These are phyloP conservation scores for Falco peregrinus DNA, from an alignment of 2,797 vertebrate species.

Conservation along the genomic window DNA sequence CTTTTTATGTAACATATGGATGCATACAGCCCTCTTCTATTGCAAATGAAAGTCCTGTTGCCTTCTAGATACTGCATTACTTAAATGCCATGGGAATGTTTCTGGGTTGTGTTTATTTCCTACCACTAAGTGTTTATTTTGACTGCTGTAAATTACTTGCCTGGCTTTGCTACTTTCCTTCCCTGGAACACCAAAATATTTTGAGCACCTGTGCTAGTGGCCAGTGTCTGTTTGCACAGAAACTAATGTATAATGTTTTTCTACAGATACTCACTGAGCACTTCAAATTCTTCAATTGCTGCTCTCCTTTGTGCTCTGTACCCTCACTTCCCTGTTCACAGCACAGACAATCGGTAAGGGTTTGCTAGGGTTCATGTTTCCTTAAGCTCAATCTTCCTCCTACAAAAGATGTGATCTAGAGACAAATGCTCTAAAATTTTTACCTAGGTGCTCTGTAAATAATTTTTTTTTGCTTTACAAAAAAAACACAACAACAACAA, in stretches of 20 bases:
- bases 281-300: slow-evolving; percentile 94
- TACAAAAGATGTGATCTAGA: neutral
- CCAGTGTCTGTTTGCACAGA: neutral
- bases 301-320: slow-evolving; percentile 96
- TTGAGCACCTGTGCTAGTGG: neutral
- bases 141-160: neutral
- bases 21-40: fast-evolving
- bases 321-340: slow-evolving; percentile 96
- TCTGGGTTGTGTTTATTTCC: neutral
- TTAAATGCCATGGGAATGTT: neutral
- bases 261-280: slow-evolving; percentile 92
- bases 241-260: neutral
- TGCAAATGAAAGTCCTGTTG: neutral
- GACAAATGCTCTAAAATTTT: neutral
- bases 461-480: neutral
- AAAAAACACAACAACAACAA: no score
- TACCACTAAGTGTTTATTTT: neutral
- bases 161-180: neutral
- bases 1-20: no score
- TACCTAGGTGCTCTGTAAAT: neutral
- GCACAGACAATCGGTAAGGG: slow-evolving; percentile 94
- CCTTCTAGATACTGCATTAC: neutral
- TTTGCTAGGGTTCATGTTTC: neutral
- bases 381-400: neutral
- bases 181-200: neutral